Base-by-base conservation (phyloP, 2,797 vertebrate genomes). In the Acanthopagrus latus region DNA sequence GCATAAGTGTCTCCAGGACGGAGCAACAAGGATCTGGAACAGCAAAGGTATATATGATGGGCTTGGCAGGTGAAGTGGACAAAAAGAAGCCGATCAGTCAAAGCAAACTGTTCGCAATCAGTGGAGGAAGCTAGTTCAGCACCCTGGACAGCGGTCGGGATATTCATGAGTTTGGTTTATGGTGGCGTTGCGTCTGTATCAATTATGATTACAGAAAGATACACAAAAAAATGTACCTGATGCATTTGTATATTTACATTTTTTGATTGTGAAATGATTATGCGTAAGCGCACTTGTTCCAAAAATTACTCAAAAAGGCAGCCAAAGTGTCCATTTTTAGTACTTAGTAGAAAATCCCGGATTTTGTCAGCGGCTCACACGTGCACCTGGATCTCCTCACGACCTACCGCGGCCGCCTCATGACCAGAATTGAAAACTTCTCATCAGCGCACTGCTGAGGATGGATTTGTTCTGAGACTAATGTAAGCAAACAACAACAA, bases 381-480 rank as follows among this genome's bases (percentile, higher is more conserved):
- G 12, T 38, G 18, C 56, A 16, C n/a, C 8, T 29, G 60, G 64
- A 41, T 54, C 41, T 25, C 73, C 25, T 58, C 18, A 12, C 27
- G 55, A 65, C 56, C 60, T 71, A 69, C 23, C 41, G 50, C 54
- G 33, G 11, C 20, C 12, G 62, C 54, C 50, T 27, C 80, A 51
- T 83, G 72, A 50, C 33, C 44, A 52, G 59, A 71, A 77, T 81
- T 57, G 1, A 18, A 51, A 56, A 71, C 63, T 54, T 66, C 58
- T 65, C 71, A 65, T 77, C 56, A 70, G 43, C 54, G 44, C 58
- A 21, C 65, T 57, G 3, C 41, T 64, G 29, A 52, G 18, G 63
- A 81, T 81, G 85, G 64, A 64, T 84, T 63, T 72, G 66, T 78
- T 80, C 72, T 67, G 3, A 52, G 59, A 62, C 17, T 27, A 44